Conservation (phyloP, 2,888 invertebrate species). For the Rhodophaea formosa region DNA sequence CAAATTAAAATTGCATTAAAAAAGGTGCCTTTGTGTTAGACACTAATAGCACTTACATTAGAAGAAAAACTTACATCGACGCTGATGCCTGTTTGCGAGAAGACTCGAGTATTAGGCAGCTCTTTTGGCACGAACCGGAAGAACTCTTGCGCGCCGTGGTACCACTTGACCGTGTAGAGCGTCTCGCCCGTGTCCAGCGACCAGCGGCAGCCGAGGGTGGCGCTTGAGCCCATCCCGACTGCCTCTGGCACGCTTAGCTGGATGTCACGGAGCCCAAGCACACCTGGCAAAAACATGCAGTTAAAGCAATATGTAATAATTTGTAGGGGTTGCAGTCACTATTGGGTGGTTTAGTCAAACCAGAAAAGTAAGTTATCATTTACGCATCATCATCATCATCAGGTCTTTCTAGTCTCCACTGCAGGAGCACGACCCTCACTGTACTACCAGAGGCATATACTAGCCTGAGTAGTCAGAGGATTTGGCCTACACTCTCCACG, state of each 20-base stretch:
- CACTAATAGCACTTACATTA: neutral
- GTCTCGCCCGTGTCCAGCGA: slow-evolving; percentile 85
- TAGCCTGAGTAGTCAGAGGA: too few relatives aligned
- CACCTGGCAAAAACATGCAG: slow-evolving; percentile 61
- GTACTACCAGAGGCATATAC: too few relatives aligned
- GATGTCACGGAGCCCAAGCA: slow-evolving; percentile 83
- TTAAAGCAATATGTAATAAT: too few relatives aligned
- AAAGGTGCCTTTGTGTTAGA: too few relatives aligned
- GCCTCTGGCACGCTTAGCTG: slow-evolving; percentile 86
- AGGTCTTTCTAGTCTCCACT: too few relatives aligned
- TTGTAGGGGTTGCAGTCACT: too few relatives aligned
- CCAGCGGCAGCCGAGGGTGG: slow-evolving; percentile 87
- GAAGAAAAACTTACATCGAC: slow-evolving; percentile 85
- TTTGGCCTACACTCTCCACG: too few relatives aligned
- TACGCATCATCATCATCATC: too few relatives aligned
- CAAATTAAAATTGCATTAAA: too few relatives aligned
- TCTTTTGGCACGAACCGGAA: slow-evolving; percentile 91
- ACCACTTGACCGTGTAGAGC: slow-evolving; percentile 91
- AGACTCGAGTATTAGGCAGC: slow-evolving; percentile 87
- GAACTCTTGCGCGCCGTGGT: slow-evolving; percentile 88
- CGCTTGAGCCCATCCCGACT: slow-evolving; percentile 85
- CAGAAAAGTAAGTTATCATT: too few relatives aligned
- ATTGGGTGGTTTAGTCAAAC: too few relatives aligned
- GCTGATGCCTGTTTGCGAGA: slow-evolving; percentile 84
- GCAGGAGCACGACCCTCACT: too few relatives aligned